Base-by-base conservation (phyloP, 2,113 vertebrate species). In the Pimephales promelas region DNA sequence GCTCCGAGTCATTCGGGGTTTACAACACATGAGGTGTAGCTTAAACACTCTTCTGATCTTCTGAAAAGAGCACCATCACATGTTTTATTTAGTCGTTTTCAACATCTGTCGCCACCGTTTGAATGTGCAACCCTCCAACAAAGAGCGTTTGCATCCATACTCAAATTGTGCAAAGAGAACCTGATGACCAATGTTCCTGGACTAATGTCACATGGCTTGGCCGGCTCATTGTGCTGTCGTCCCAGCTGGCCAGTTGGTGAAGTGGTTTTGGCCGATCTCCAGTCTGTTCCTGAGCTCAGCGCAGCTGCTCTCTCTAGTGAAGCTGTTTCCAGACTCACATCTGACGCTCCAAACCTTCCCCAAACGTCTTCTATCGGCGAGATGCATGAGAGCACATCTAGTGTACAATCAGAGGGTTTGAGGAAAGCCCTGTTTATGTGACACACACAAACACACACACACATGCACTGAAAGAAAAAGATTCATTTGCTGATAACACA, bases 321-420 rank as follows among this genome's bases (percentile, higher is more conserved):
- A 79, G 57, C 85, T 57, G 75, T 87, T 85, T 87, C 82, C 20
- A 3, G 64, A 45, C 49, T 83, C 49, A 85, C 28, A 52, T 28
- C 82, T 79, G 86, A 82, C 84, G 83, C 40, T 72, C 49, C 5
- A 54, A 54, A 8, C 18, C 52, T 8, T 54, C 52, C 52, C 52
- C 2, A 22, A 86, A 47, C 72, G 24, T 83, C 90, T 86, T 88
- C 74, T 86, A 87, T 92, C 88, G 84, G 87, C 75, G 76, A 71
- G 49, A 90, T 82, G 88, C 90, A 87, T 90, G 88, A 88, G 73
- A 31, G 71, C 84, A 82, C 87, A 88, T 86, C 84, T 83, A 88
- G 86, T 5, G 82, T 61, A 70, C 85, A 89, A 86, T 82, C 87
- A 84, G 87, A 87, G 84, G 71, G 79, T 79, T 87, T 72, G 82